Conservation (phyloP, 2,113 vertebrate genomes). For the Actinemys pallida region DNA sequence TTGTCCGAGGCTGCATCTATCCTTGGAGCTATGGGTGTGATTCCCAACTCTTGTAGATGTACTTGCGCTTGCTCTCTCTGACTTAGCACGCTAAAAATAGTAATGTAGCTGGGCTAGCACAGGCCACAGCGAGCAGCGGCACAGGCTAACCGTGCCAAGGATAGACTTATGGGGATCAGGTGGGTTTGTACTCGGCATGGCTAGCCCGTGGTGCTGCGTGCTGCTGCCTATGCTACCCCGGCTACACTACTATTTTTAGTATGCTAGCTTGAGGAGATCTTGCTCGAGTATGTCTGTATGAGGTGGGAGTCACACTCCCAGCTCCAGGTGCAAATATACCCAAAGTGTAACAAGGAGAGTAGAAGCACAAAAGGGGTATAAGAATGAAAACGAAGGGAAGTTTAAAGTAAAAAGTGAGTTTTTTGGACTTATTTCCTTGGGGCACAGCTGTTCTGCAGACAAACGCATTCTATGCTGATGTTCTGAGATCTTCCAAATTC, state of each 20-base stretch:
- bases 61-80: neutral
- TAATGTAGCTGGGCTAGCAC: neutral
- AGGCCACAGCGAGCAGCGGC: neutral
- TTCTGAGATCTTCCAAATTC: neutral
- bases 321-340: neutral
- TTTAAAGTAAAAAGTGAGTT: neutral
- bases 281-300: neutral
- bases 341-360: neutral
- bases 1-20: neutral
- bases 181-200: neutral
- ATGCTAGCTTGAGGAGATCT: neutral
- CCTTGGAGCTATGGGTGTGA: neutral
- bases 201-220: neutral
- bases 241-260: neutral
- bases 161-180: neutral
- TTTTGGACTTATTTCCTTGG: neutral
- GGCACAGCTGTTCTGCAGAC: slow-evolving; percentile 2
- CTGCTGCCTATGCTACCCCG: neutral
- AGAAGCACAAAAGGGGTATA: neutral
- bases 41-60: neutral
- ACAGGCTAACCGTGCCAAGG: too few species aligned
- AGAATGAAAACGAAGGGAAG: neutral
- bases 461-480: neutral
- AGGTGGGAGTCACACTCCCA: neutral
- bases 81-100: neutral